Evolutionary conservation across 2,797 vertebrate genomes (phyloP).

Genomic region (Sebastes itinus): DNA sequence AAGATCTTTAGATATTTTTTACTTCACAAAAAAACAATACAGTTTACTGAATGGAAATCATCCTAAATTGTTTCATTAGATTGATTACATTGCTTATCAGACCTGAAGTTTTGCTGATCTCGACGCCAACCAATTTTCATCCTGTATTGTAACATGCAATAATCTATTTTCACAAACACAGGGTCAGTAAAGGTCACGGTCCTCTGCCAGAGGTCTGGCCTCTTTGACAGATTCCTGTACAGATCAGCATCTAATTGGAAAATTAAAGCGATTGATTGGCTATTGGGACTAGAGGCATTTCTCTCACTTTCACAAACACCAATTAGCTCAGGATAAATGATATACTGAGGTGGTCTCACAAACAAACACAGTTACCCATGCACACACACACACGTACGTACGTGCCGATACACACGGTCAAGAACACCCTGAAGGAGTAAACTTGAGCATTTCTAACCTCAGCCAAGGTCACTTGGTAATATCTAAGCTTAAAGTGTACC

Average conservation of each 20-base stretch:
- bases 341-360: slow-evolving; percentile 32
- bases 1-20: background rate
- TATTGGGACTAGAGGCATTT: slow-evolving; percentile 49
- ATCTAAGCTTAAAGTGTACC: slow-evolving; percentile 49
- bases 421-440: slow-evolving; percentile 37
- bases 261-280: slow-evolving; percentile 72
- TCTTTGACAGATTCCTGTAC: slow-evolving; percentile 51
- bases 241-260: slow-evolving; percentile 70
- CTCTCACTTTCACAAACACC: slow-evolving; percentile 63
- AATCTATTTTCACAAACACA: slow-evolving; percentile 49
- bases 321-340: slow-evolving; percentile 69
- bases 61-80: background rate
- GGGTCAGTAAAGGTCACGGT: slow-evolving; percentile 61
- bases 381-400: background rate
- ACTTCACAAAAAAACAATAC: background rate
- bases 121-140: slow-evolving; percentile 12
- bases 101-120: slow-evolving; percentile 24
- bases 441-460: slow-evolving; percentile 54
- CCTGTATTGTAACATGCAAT: slow-evolving; percentile 3
- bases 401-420: background rate
- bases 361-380: background rate
- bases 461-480: slow-evolving; percentile 65
- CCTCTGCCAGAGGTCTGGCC: slow-evolving; percentile 25
- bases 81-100: background rate
- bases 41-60: background rate